Evolutionary conservation across 1,140 invertebrate species (phyloP).

Genomic region (Antheraea pernyi): DNA sequence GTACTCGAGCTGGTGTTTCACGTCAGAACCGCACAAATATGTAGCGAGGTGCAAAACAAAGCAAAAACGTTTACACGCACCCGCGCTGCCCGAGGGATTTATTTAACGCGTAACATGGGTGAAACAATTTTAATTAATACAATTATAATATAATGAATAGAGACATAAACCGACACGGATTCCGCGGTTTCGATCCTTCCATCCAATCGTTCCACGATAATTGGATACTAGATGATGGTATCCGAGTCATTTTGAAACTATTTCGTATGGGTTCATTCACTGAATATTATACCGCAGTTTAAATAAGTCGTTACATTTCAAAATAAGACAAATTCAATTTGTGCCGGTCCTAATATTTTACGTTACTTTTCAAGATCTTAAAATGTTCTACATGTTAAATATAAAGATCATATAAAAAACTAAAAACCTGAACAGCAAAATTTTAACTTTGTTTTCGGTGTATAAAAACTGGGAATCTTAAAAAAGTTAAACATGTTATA

Average conservation of each 20-base stretch:
- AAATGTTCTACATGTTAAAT: no score
- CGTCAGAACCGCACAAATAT: conserved; percentile 62
- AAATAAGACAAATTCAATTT: no score
- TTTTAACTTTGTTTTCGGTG: no score
- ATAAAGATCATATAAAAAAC: no score
- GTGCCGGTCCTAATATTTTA: no score
- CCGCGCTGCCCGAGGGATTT: conserved; percentile 46
- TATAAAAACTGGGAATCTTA: no score
- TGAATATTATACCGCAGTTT: background rate
- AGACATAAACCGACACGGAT: conserved; percentile 64
- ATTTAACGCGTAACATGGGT: conserved; percentile 54
- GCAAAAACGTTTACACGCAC: conserved; percentile 48
- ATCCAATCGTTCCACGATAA: conserved; percentile 47
- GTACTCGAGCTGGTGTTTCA: conserved; percentile 61
- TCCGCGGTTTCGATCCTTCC: conserved; percentile 46
- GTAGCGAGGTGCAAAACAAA: conserved; percentile 66
- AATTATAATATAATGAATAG: conserved; percentile 66
- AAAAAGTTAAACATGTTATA: no score
- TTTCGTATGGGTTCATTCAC: background rate
- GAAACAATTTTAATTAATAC: conserved; percentile 75
- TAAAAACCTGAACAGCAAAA: no score
- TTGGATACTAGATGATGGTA: conserved; percentile 59
- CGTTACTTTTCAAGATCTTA: no score
- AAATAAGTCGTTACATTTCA: no score
- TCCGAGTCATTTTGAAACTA: conserved; percentile 18